Evolutionary conservation across 2,797 vertebrate species (phyloP), one percentile per base, ranked within the genome.

Genomic region (Nyctalus aviator): DNA sequence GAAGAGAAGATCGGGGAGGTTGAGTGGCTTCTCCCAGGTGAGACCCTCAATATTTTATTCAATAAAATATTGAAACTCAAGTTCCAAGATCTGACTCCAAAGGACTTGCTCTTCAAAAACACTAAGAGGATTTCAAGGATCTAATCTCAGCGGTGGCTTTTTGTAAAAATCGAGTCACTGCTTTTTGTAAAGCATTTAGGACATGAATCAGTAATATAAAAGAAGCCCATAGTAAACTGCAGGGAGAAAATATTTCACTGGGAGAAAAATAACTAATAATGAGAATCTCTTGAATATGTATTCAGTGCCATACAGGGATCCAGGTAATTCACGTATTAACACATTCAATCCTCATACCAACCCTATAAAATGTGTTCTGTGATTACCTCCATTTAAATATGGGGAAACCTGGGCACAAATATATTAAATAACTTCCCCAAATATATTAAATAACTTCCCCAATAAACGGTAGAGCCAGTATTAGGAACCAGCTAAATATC

Each of bases 321-420:
- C 32, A 79, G 73, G 30, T 66, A 76, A 79, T 53, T 37, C 57
- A 92, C 23, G 23, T 15, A 89, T 48, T 72, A 46, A 77, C 68
- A 83, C 10, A 77, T 41, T 93, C 93, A 69, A 82, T 82, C 59
- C 48, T 77, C 55, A 87, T 27, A 57, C 4, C 32, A 37, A 35
- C 23, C n/a, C 48, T 83, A 13, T 69, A 23, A 88, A 64, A 6
- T 44, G 30, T 17, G 1, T 55, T 69, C 48, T 83, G n/a, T 72
- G 59, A 78, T 76, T 76, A 69, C 35, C 4, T 27, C 6, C 32
- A 75, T 91, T 93, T 81, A 94, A 87, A 96, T 41, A 87, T 84
- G 64, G 5, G 68, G 13, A 90, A 94, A 59, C 57, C 18, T 57
- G 32, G 55, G 23, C 30, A 83, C 12, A 64, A 68, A 77, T 5